Base-by-base conservation (phyloP, 2,888 invertebrate species). In the Epinotia nisella region DNA sequence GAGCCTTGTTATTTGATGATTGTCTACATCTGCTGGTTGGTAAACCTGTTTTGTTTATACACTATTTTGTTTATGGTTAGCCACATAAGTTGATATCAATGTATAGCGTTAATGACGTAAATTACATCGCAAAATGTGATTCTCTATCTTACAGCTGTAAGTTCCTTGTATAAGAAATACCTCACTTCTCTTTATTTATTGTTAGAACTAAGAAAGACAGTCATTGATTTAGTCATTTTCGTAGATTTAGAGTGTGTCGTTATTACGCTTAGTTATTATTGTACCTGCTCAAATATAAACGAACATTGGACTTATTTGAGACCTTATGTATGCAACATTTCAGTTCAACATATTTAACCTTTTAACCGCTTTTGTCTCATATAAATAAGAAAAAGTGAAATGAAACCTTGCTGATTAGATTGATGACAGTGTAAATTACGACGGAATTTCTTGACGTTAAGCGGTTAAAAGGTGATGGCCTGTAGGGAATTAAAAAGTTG, bases 191-290 rank as follows among this genome's bases (percentile, higher is more conserved):
- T 82, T 83, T 85, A 90, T 90, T 90, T 90, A 90, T 90, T 90
- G 79, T 81, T 90, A 89, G 86, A 76, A 75, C 80, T 90, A 90
- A 90, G 89, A 76, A 83, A 82, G 80, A 82, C 80, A 92, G 92
- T 92, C 92, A 91, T 85, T 83, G 85, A 83, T 87, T 85, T 92
- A 92, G 92, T 92, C 92, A 92, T 91, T 92, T 88, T 90, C 81
- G 82, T 92, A 90, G 87, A 78, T 76, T 81, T 87, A 89, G 85
- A 78, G 72, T 60, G 78, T 76, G 71, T 70, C 55, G 75, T 78
- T 76, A 56, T 75, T 77, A 76, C 78, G 75, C 77, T 80, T 75
- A 72, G 67, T 72, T 62, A 53, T 67, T 85, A 83, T 86, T 84
- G 86, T 88, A 89, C 86, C 86, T 89, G 87, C 81, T 84, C 82